Percentiles rank a stretch among this genome's conserved stretches.
phyloP scores from a whole-genome alignment of 2,797 vertebrate genomes.

The Trichosurus vulpecula region DNA sequence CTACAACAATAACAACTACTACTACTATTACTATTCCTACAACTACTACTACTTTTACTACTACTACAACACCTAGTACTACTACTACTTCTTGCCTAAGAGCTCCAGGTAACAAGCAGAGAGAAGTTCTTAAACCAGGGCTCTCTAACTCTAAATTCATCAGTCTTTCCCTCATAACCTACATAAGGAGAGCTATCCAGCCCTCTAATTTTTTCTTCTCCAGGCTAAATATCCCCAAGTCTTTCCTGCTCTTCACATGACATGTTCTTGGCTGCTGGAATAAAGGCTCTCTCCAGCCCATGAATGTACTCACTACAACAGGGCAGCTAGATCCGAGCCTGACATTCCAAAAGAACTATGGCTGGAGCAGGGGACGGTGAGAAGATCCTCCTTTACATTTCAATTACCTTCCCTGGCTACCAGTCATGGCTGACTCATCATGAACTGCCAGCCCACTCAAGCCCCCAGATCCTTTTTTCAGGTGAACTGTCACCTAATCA shows the following conservation, averaged over 20 bases:
- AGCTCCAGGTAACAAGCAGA: not conserved
- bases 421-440: not conserved
- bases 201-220: not conserved
- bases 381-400: not conserved
- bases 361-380: not conserved
- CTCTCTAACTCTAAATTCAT: not conserved
- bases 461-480: not conserved
- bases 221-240: not conserved
- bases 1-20: too few relatives aligned
- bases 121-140: not conserved
- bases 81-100: not conserved
- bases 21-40: too few relatives aligned
- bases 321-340: not conserved
- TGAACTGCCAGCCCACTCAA: not conserved
- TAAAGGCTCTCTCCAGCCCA: not conserved
- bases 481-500: not conserved
- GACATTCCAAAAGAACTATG: not conserved
- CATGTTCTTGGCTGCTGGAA: not conserved
- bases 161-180: not conserved
- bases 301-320: not conserved
- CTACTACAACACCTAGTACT: not conserved
- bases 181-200: not conserved
- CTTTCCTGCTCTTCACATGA: not conserved
- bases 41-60: too few relatives aligned
- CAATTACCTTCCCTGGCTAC: not conserved